Conservation (phyloP, 2,888 invertebrate genomes). For the Metellina segmentata region DNA sequence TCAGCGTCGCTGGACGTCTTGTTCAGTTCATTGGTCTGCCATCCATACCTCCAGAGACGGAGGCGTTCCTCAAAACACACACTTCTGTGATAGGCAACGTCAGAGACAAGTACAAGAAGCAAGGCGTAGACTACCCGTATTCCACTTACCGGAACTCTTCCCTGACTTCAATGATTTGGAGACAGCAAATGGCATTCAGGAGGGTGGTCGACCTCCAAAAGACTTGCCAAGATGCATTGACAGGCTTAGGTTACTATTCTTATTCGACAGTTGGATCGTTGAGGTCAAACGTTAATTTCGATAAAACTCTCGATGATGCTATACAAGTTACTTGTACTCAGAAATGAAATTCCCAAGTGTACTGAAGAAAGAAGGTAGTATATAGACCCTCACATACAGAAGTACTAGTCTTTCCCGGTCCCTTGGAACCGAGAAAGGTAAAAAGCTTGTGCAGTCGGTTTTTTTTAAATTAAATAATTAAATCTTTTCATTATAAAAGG, state of each 20-base stretch:
- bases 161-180: constrained; percentile 54
- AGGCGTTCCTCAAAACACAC: constrained; percentile 59
- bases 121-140: constrained; percentile 63
- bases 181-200: constrained; percentile 48
- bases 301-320: constrained; percentile 41
- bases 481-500: too few species aligned
- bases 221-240: constrained; percentile 30
- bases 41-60: constrained; percentile 46
- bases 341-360: background rate
- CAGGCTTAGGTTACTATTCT: constrained; percentile 52
- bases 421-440: too few species aligned
- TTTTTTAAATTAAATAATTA: too few species aligned
- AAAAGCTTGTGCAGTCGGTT: too few species aligned
- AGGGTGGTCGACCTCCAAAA: constrained; percentile 38
- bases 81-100: constrained; percentile 51
- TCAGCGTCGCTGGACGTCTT: constrained; percentile 75
- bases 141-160: constrained; percentile 71
- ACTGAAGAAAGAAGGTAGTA: too few species aligned
- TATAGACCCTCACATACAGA: too few species aligned
- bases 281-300: constrained; percentile 58
- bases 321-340: constrained; percentile 19
- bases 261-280: constrained; percentile 38
- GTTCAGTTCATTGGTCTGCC: constrained; percentile 79
- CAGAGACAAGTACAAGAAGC: constrained; percentile 20
- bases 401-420: too few species aligned